These are phyloP conservation scores for Sparidentex hasta DNA, from an alignment of 2,797 vertebrate genomes.

Conservation along the genomic window DNA sequence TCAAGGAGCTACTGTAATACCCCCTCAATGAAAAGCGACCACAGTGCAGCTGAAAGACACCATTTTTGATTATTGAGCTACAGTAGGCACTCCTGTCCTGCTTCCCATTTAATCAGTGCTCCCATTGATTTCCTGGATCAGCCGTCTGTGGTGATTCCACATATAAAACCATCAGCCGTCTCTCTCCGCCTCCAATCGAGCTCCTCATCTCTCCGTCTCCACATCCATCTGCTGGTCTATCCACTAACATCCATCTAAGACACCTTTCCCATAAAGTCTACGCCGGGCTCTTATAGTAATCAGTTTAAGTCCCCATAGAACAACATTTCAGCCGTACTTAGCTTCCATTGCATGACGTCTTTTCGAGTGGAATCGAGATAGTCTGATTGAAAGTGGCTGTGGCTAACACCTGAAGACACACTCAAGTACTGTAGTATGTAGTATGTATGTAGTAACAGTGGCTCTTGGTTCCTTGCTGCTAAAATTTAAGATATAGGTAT, in stretches of 20 bases:
- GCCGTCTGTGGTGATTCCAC: slow-evolving; percentile 59
- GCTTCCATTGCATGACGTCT: no score
- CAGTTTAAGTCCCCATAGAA: slow-evolving; percentile 27
- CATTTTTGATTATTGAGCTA: slow-evolving; percentile 55
- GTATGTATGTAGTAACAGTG: no score
- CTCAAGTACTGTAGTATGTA: no score
- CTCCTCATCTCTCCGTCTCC: slow-evolving; percentile 38
- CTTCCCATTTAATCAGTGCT: slow-evolving; percentile 75
- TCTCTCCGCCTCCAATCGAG: slow-evolving; percentile 22
- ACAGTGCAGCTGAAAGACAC: slow-evolving; percentile 24
- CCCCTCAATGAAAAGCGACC: slow-evolving; percentile 3
- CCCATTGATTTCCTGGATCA: slow-evolving; percentile 73
- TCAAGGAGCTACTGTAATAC: slow-evolving; percentile 19
- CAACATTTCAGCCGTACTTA: no score
- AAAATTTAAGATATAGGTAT: no score
- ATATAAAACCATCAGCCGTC: slow-evolving; percentile 67
- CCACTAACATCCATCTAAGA: slow-evolving; percentile 48
- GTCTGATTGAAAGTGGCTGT: no score
- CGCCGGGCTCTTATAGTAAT: slow-evolving; percentile 47
- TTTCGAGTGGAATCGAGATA: no score
- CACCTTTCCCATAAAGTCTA: slow-evolving; percentile 34
- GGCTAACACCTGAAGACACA: no score
- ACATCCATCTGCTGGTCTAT: slow-evolving; percentile 9
- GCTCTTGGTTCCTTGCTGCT: no score
- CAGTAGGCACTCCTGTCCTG: slow-evolving; percentile 62